Conservation (phyloP, 1,140 invertebrate species). For the Eciton burchellii region DNA sequence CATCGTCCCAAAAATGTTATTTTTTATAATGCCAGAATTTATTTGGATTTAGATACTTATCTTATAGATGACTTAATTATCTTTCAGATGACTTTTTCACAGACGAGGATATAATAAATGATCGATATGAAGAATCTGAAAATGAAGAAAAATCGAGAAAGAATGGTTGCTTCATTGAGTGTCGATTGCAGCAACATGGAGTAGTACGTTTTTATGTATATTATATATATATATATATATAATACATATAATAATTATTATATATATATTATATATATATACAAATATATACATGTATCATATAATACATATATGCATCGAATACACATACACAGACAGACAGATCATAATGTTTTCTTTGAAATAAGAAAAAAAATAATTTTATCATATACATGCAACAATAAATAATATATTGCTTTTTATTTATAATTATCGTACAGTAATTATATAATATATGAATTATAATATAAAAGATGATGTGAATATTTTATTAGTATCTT, state of each 20-base stretch:
- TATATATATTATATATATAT: too few relatives aligned
- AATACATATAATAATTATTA: neutral
- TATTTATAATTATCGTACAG: too few relatives aligned
- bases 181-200: neutral
- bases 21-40: too few relatives aligned
- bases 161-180: neutral
- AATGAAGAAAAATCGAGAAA: slow-evolving; percentile 14
- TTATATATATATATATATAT: neutral
- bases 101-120: neutral
- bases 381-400: neutral
- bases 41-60: too few relatives aligned
- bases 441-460: neutral
- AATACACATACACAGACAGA: too few relatives aligned
- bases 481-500: neutral
- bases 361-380: too few relatives aligned
- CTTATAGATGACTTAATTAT: too few relatives aligned
- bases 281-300: too few relatives aligned
- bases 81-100: neutral
- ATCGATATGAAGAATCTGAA: neutral
- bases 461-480: too few relatives aligned
- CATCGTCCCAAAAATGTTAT: too few relatives aligned
- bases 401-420: neutral
- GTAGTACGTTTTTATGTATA: slow-evolving; percentile 8
- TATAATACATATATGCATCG: too few relatives aligned
- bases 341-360: too few relatives aligned